Base-by-base conservation (phyloP, 2,888 invertebrate genomes). In the Cheiracanthium punctorium region DNA sequence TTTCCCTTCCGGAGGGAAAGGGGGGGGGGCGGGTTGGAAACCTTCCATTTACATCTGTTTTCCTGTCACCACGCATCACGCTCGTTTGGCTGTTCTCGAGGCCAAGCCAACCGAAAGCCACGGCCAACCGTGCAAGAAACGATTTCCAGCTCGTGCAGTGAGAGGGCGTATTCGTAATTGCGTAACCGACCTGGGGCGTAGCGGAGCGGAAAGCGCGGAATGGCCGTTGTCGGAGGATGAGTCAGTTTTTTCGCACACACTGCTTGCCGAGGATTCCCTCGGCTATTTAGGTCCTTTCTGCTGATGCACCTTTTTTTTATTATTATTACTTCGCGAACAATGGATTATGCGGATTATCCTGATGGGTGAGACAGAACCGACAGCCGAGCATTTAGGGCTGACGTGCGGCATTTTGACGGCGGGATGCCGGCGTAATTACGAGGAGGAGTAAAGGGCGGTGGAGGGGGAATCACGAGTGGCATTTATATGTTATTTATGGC, bases 171-270 rank as follows among this genome's bases (percentile, higher is more conserved):
- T 24, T 24, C 24, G 24, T 73, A 65, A 74, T 73, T 48, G 74
- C 67, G 20, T 69, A 81, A 81, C 74, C 32, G 69, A 74, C 81
- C 74, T 48, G 43, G 73, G 69, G 52, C 24, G 70, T 70, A 33
- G 0, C 37, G 32, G 20, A 52, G 80, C 28, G 30, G 29, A 33
- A 20, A 64, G n/a, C n/a, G 58, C 20, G 58, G 58, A 58, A 24
- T 2, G 24, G 24, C 58, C 24, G 20, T n/a, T n/a, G n/a, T 58
- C 24, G 5, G 24, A 37, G 10, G 20, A 24, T 24, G 24, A 24
- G 58, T 24, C 24, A 24, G 2, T 12, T 7, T 48, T 48, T 48
- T 10, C 58, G 17, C 58, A 58, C 24, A 24, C 20, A 4, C 14
- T 24, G 14, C 17, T 10, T 17, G 12, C 58, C 4, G 58, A 58